These are phyloP conservation scores for Danaus plexippus DNA, from an alignment of 1,140 invertebrate species.

Conservation along the genomic window DNA sequence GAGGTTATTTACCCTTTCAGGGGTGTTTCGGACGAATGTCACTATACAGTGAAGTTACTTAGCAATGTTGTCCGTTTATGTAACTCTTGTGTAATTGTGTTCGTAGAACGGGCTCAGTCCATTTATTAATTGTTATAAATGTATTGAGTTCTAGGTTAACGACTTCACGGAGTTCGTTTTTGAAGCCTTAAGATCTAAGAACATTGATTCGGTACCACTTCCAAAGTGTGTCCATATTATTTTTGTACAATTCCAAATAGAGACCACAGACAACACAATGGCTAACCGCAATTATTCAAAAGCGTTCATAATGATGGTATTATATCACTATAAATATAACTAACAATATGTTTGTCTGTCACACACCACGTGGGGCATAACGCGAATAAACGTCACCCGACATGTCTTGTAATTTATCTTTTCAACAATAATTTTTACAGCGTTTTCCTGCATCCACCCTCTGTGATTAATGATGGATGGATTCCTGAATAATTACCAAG, in stretches of 20 bases:
- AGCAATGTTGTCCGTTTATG: neutral
- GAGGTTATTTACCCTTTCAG: slow-evolving; percentile 40
- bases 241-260: too few relatives aligned
- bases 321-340: slow-evolving; percentile 39
- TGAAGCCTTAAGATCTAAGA: too few relatives aligned
- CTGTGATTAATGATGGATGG: slow-evolving; percentile 71
- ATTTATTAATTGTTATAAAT: too few relatives aligned
- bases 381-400: slow-evolving; percentile 55
- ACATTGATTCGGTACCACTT: too few relatives aligned
- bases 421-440: slow-evolving; percentile 69
- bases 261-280: too few relatives aligned
- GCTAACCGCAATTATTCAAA: slow-evolving; percentile 28
- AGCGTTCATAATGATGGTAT: slow-evolving; percentile 31
- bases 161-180: too few relatives aligned
- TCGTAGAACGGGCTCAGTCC: too few relatives aligned
- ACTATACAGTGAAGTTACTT: slow-evolving; percentile 6
- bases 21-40: slow-evolving; percentile 19
- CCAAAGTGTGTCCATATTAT: too few relatives aligned
- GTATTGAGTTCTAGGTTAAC: too few relatives aligned
- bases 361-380: slow-evolving; percentile 38
- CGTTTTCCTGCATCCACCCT: slow-evolving; percentile 53
- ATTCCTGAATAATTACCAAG: slow-evolving; percentile 72
- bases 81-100: too few relatives aligned
- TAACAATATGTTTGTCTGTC: slow-evolving; percentile 40
- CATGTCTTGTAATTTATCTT: slow-evolving; percentile 67